A percentile compares a stretch with the other conserved stretches of the same genome.
These are phyloP conservation scores for Aricia artaxerxes DNA, from an alignment of 2,888 invertebrate species.

Conservation along the genomic window DNA sequence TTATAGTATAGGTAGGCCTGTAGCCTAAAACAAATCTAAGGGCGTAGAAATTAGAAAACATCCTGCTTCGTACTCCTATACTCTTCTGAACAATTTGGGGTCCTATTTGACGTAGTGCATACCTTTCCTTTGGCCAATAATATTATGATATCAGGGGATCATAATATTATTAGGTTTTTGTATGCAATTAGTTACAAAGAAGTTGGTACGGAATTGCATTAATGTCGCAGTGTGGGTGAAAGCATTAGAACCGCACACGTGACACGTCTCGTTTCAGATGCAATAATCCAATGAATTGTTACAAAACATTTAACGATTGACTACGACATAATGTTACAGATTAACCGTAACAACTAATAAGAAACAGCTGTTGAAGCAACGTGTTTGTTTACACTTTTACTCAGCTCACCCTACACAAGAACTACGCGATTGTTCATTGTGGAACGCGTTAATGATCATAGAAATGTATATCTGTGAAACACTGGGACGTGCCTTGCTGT, in stretches of 20 bases:
- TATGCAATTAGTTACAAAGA: neutral
- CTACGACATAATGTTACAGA: slow-evolving; percentile 8
- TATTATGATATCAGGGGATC: too few species aligned
- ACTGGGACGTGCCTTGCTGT: slow-evolving; percentile 18
- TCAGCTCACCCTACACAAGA: slow-evolving; percentile 57
- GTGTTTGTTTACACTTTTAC: slow-evolving; percentile 56
- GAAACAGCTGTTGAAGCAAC: slow-evolving; percentile 22
- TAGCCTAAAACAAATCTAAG: neutral
- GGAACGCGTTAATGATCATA: slow-evolving; percentile 55
- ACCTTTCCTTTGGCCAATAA: too few species aligned
- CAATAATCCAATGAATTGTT: neutral
- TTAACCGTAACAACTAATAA: slow-evolving; percentile 1
- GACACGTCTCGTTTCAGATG: neutral
- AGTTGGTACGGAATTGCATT: neutral
- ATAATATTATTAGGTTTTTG: too few species aligned
- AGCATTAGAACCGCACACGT: too few species aligned
- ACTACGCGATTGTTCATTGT: slow-evolving; percentile 67
- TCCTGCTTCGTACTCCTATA: neutral
- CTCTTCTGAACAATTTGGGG: neutral
- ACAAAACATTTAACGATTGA: neutral
- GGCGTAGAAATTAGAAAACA: neutral
- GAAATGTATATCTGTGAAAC: slow-evolving; percentile 58
- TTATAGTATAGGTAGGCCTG: too few species aligned
- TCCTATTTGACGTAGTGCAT: too few species aligned
- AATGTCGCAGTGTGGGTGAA: too few species aligned